phyloP scores from a whole-genome alignment of 1,140 invertebrate species.

The Sinella curviseta region DNA sequence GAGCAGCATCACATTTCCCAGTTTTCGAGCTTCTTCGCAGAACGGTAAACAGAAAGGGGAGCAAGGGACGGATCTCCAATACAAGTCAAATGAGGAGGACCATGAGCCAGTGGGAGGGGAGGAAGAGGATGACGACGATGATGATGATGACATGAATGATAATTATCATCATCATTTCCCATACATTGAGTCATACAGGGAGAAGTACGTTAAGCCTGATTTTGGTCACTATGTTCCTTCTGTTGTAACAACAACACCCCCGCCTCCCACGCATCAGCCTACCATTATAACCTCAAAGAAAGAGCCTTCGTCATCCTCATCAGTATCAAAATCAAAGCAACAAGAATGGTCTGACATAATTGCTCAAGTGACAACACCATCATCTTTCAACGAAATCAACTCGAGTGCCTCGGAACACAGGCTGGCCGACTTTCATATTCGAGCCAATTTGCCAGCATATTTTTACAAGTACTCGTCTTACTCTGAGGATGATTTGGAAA shows the following conservation, averaged over 20 bases:
- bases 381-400: slow-evolving; percentile 18
- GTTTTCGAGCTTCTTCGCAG: not conserved
- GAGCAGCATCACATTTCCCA: not conserved
- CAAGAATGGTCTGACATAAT: slow-evolving; percentile 19
- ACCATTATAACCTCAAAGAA: not conserved
- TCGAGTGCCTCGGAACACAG: not conserved
- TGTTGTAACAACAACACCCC: not conserved
- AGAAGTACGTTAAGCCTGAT: not conserved
- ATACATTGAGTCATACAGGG: slow-evolving; percentile 4
- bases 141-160: not conserved
- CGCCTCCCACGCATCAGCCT: not conserved
- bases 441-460: not conserved
- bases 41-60: not conserved
- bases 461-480: slow-evolving; percentile 28
- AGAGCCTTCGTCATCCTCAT: no score
- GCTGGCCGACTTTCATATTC: not conserved
- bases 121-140: not conserved
- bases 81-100: not conserved
- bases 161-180: slow-evolving; percentile 14
- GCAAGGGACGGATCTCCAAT: not conserved
- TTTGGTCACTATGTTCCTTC: not conserved
- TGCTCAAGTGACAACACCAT: slow-evolving; percentile 21
- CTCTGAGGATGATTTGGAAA: slow-evolving; percentile 33
- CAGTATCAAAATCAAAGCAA: not conserved
- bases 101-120: not conserved